Evolutionary conservation across 2,797 vertebrate genomes (phyloP), one percentile per base, ranked within the genome.

Genomic region (Cynopterus sphinx): DNA sequence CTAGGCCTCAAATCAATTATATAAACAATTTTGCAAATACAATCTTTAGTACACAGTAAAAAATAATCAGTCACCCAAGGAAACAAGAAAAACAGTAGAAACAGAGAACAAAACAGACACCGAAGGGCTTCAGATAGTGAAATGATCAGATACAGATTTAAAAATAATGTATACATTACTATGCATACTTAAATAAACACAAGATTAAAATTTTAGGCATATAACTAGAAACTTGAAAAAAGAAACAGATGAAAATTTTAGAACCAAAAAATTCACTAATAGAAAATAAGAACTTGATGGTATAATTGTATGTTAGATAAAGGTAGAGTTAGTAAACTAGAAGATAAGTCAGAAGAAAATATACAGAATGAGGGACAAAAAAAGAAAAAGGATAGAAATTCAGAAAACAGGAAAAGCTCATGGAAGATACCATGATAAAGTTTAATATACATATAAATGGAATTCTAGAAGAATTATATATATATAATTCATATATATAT

Each of bases 381-480:
- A 91, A 71, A 74, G 86, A 95, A 86, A 93, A 81, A 19, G 67
- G 12, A 74, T 19, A 36, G 81, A 90, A 93, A 86, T 81, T 26
- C 24, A 90, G 39, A 93, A 74, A 13, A 61, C 12, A 43, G 33
- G 13, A 10, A 61, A 88, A 63, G 26, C 39, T 22, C 21, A 17
- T 82, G 61, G 51, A 96, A 33, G 43, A 63, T 70, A 75, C 2
- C 19, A 19, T 81, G 43, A 59, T 83, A 57, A 95, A 49, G 1
- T 59, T 68, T 81, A 51, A 86, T 31, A 74, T 53, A 12, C 59
- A n/a, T 24, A 9, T 31, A 67, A 83, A 53, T 83, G 41, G 41
- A 82, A 92, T 82, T 92, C 51, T 39, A 70, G 55, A 92, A 84
- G 33, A 33, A 33, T 33, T 33, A 33, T 33, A 33, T 33, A 33